Evolutionary conservation across 2,888 invertebrate species (phyloP).

Genomic region (Asteroscopus sphinx): DNA sequence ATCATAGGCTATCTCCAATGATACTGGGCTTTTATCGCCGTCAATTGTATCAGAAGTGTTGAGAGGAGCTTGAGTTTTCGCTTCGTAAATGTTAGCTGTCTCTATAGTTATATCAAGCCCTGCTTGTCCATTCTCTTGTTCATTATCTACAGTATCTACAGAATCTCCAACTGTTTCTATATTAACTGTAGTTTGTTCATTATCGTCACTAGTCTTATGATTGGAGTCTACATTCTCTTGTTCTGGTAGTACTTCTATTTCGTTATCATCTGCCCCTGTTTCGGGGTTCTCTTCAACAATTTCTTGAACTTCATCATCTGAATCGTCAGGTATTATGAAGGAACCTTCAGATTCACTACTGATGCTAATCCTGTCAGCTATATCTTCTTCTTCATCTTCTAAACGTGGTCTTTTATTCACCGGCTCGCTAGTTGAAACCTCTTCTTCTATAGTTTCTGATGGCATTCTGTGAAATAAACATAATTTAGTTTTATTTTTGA

Average conservation of each 20-base stretch:
- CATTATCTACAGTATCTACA: constrained; percentile 24
- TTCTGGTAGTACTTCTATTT: constrained; percentile 12
- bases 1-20: constrained; percentile 78
- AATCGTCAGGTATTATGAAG: constrained; percentile 71
- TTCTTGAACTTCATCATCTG: constrained; percentile 61
- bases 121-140: constrained; percentile 16
- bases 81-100: constrained; percentile 65
- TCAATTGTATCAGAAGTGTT: constrained; percentile 68
- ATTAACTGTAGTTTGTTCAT: constrained; percentile 3
- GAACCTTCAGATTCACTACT: constrained; percentile 77
- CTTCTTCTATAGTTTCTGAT: constrained; percentile 54
- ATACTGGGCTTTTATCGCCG: constrained; percentile 67
- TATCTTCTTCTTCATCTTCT: constrained; percentile 61
- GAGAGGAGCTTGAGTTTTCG: constrained; percentile 71
- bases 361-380: constrained; percentile 74
- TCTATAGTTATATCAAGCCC: not conserved
- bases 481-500: not conserved
- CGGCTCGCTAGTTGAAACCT: constrained; percentile 73
- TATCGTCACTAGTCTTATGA: constrained; percentile 4
- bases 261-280: constrained; percentile 25
- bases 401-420: constrained; percentile 69
- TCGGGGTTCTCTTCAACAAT: constrained; percentile 37
- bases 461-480: constrained; percentile 63
- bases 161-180: constrained; percentile 22
- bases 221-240: constrained; percentile 20